Evolutionary conservation across 2,797 vertebrate genomes (phyloP).

Genomic region (Hypotaenidia okinawae): DNA sequence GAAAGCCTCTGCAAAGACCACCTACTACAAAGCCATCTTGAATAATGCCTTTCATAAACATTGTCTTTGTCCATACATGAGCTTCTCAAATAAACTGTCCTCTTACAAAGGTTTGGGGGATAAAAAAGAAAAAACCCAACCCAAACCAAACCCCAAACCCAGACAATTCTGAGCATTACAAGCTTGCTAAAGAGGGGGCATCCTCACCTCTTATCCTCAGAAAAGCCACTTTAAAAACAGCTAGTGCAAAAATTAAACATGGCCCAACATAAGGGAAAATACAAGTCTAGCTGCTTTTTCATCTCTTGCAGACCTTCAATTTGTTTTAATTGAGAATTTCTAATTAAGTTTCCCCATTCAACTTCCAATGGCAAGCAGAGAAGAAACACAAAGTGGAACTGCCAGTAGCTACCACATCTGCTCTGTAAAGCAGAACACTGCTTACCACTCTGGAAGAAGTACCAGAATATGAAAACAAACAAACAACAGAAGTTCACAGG

Average conservation of each 20-base stretch:
- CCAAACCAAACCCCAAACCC: background rate
- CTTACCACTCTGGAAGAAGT: background rate
- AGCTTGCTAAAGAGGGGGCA: background rate
- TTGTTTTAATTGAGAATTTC: background rate
- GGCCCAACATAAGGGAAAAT: background rate
- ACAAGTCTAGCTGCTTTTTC: background rate
- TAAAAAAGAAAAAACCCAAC: background rate
- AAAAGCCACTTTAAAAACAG: background rate
- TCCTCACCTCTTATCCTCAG: background rate
- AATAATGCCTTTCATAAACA: slow-evolving; percentile 49
- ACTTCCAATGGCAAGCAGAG: background rate
- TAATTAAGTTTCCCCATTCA: background rate
- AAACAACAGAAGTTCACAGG: background rate
- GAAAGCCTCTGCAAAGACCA: slow-evolving; percentile 20
- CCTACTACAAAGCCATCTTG: slow-evolving; percentile 6
- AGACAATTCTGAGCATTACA: background rate
- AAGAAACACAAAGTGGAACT: background rate
- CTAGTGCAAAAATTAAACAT: background rate
- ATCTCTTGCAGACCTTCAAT: background rate
- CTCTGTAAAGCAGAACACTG: background rate
- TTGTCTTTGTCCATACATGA: background rate
- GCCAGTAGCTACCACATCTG: background rate
- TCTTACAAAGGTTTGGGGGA: background rate
- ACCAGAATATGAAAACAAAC: background rate
- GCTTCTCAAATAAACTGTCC: slow-evolving; percentile 34